phyloP scores from a whole-genome alignment of 2,113 vertebrate species.

The Rhynchopsitta pachyrhyncha region DNA sequence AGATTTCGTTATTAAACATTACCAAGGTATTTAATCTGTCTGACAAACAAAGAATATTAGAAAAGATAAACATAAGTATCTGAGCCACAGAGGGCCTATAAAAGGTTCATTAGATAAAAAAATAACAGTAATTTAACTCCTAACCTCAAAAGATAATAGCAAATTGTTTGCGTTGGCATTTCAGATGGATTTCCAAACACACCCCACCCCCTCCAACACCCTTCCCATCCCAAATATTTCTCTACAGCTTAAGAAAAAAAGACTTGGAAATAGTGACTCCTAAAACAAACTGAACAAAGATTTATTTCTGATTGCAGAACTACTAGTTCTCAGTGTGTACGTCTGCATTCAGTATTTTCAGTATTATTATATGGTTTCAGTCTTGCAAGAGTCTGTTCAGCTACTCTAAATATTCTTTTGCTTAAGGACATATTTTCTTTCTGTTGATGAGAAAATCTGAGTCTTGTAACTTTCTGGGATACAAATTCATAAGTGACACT shows the following conservation, averaged over 20 bases:
- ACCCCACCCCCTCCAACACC: not conserved
- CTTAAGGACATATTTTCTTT: not conserved
- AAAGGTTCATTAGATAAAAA: not conserved
- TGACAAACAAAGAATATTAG: conserved; percentile 24
- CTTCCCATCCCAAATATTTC: not conserved
- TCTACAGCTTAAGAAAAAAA: not conserved
- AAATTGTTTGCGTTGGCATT: not conserved
- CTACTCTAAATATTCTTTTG: not conserved
- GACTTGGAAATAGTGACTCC: not conserved
- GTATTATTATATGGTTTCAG: not conserved
- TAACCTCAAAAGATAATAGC: not conserved
- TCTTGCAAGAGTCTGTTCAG: not conserved
- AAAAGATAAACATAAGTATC: not conserved
- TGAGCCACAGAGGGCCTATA: not conserved
- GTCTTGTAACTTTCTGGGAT: not conserved
- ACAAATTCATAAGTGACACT: not conserved
- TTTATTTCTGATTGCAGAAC: conserved; percentile 10
- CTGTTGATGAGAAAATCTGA: not conserved
- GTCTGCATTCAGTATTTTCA: not conserved
- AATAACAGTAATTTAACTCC: not conserved
- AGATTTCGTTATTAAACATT: conserved; percentile 39
- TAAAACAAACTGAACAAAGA: conserved; percentile 1
- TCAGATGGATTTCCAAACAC: not conserved
- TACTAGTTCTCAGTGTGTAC: not conserved
- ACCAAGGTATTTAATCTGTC: not conserved